Evolutionary conservation across 2,797 vertebrate genomes (phyloP).

Genomic region (Gila robusta): DNA sequence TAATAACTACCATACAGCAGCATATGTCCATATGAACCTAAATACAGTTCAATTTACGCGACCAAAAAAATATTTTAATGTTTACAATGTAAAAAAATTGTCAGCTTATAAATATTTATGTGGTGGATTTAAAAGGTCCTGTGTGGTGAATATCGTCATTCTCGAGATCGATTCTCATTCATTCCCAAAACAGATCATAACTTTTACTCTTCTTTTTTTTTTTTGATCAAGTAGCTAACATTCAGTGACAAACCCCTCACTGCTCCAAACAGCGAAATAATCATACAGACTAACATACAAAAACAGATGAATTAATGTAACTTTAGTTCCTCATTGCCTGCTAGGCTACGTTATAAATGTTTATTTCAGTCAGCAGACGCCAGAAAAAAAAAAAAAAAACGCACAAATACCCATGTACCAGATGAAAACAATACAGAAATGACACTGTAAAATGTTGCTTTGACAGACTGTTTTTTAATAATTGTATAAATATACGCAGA

Average conservation of each 20-base stretch:
- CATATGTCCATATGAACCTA: not conserved
- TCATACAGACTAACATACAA: not conserved
- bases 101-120: not conserved
- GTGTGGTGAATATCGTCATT: not conserved
- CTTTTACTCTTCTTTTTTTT: not conserved
- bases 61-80: not conserved
- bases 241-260: not conserved
- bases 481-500: not conserved
- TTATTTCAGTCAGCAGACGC: not conserved
- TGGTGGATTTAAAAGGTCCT: not conserved
- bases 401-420: not conserved
- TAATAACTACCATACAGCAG: not conserved
- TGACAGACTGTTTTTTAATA: not conserved
- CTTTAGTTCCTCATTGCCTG: not conserved
- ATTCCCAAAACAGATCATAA: not conserved
- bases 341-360: not conserved
- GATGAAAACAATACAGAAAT: not conserved
- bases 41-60: not conserved
- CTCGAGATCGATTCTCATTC: not conserved
- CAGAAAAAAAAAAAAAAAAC: not conserved
- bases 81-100: not conserved
- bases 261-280: not conserved
- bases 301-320: not conserved
- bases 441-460: not conserved
- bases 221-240: not conserved